phyloP scores from a whole-genome alignment of 2,113 vertebrate genomes.

The Spea bombifrons region DNA sequence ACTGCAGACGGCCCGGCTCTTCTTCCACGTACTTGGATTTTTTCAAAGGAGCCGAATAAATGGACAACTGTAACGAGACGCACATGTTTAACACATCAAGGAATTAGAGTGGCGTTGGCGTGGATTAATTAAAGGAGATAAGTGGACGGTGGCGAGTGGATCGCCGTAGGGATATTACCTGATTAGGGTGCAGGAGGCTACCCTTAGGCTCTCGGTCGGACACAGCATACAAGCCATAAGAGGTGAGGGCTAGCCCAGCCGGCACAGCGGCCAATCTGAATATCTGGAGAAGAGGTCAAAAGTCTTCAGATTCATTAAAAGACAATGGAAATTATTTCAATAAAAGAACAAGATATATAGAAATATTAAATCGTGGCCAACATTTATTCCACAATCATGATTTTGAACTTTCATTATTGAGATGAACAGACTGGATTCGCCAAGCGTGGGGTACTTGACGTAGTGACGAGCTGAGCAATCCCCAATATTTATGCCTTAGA shows the following conservation, averaged over 20 bases:
- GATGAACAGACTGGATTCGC: too few species aligned
- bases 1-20: constrained; percentile 71
- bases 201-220: constrained; percentile 58
- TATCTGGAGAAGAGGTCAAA: constrained; percentile 61
- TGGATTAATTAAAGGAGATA: too few species aligned
- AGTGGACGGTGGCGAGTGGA: too few species aligned
- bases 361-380: neutral
- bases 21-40: constrained; percentile 66
- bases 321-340: neutral
- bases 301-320: neutral
- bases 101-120: neutral
- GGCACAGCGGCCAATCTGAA: constrained; percentile 70
- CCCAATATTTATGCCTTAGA: too few species aligned
- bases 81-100: neutral
- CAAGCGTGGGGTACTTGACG: too few species aligned
- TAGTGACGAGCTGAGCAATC: too few species aligned
- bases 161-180: constrained; percentile 62
- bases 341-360: neutral
- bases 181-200: constrained; percentile 58
- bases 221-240: constrained; percentile 65
- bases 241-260: constrained; percentile 68
- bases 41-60: constrained; percentile 68
- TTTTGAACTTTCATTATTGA: too few species aligned
- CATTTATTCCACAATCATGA: neutral
- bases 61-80: constrained; percentile 69